Conservation (phyloP, 1,140 invertebrate species). For the Papilio helenus region DNA sequence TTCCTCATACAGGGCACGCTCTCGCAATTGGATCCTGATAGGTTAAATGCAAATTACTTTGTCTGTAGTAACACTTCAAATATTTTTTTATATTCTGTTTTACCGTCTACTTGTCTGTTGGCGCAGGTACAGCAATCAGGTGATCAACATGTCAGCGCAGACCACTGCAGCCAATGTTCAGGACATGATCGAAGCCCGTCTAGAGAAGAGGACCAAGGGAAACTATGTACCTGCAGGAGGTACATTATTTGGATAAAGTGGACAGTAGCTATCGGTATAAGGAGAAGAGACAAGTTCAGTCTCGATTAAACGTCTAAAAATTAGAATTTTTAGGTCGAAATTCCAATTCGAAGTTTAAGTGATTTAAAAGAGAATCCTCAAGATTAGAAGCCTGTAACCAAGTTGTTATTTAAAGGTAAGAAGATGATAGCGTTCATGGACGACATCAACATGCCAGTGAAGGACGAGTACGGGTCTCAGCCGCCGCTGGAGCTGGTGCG, state of each 20-base stretch:
- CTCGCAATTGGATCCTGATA: constrained; percentile 84
- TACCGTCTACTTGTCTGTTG: neutral
- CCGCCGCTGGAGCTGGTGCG: constrained; percentile 92
- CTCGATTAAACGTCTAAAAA: too few species aligned
- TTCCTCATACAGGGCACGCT: constrained; percentile 88
- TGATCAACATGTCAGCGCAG: constrained; percentile 93
- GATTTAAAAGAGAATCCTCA: too few species aligned
- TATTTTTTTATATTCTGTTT: neutral
- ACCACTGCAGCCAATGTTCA: constrained; percentile 90
- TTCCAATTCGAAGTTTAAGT: too few species aligned
- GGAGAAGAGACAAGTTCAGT: too few species aligned
- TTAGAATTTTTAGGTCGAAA: neutral
- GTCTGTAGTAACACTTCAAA: too few species aligned
- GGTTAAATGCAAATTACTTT: constrained; percentile 43
- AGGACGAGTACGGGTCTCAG: constrained; percentile 93
- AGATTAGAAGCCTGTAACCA: too few species aligned
- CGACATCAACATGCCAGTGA: constrained; percentile 95
- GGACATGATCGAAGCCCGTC: constrained; percentile 90
- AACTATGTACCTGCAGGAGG: constrained; percentile 89
- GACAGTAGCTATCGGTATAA: neutral
- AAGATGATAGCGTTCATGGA: constrained; percentile 93
- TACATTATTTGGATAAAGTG: constrained; percentile 34
- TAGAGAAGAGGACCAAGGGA: constrained; percentile 93
- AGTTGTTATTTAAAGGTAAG: constrained; percentile 81
- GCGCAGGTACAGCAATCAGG: constrained; percentile 85